Evolutionary conservation across 2,888 invertebrate genomes (phyloP).

Genomic region (Melanotus villosus): DNA sequence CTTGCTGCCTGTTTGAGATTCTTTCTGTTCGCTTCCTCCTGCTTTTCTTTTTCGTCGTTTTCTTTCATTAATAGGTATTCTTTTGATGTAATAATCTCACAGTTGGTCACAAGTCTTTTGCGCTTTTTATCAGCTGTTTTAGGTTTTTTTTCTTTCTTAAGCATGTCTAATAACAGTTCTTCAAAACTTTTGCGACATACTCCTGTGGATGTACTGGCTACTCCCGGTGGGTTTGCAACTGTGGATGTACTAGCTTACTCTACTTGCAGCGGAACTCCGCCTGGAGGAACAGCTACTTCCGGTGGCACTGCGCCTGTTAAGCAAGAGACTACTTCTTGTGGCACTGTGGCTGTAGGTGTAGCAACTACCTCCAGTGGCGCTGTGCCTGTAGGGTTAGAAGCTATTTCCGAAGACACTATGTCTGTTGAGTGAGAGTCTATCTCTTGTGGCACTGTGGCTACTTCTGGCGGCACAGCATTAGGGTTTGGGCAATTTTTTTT

Average conservation of each 20-base stretch:
- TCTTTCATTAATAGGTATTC: constrained; percentile 2
- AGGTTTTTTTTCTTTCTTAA: constrained; percentile 16
- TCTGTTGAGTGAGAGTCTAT: constrained; percentile 14
- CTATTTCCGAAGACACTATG: neutral
- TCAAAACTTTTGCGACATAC: constrained; percentile 29
- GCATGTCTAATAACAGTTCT: constrained; percentile 27
- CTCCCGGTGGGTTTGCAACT: constrained; percentile 10
- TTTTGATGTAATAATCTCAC: constrained; percentile 9
- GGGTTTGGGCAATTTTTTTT: neutral
- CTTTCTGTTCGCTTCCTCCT: too few relatives aligned
- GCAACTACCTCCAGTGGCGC: constrained; percentile 31
- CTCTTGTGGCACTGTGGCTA: constrained; percentile 27
- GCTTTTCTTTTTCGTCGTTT: constrained; percentile 1
- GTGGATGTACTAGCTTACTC: too few relatives aligned
- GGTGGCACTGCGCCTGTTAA: too few relatives aligned
- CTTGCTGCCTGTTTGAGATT: neutral
- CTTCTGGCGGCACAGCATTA: constrained; percentile 1
- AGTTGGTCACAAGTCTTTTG: constrained; percentile 1
- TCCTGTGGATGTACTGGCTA: too few relatives aligned
- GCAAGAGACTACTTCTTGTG: too few relatives aligned
- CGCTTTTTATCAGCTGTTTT: constrained; percentile 7
- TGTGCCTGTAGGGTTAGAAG: constrained; percentile 21
- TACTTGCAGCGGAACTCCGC: constrained; percentile 28
- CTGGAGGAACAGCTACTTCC: constrained; percentile 28
- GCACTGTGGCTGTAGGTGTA: constrained; percentile 28